Percentiles rank a stretch among this genome's conserved stretches.
phyloP scores from a whole-genome alignment of 2,888 invertebrate genomes.

The Aproaerema taeniolella region DNA sequence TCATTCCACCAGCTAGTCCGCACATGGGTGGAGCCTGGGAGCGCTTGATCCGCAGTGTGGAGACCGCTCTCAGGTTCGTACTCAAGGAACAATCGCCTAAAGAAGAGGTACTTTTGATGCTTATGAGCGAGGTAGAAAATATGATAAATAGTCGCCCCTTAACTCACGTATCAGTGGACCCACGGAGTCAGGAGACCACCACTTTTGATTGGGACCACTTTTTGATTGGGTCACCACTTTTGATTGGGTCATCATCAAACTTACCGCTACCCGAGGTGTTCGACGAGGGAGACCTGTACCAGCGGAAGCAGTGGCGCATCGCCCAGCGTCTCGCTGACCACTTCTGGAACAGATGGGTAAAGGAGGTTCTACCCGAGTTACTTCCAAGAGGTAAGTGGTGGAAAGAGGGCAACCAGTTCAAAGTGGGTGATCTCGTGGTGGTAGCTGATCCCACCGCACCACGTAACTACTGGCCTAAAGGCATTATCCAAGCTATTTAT shows the following conservation, averaged over 20 bases:
- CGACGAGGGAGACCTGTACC: conserved; percentile 5
- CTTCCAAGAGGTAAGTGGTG: neutral
- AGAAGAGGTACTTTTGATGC: conserved; percentile 14
- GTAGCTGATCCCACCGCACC: neutral
- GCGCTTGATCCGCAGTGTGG: conserved; percentile 16
- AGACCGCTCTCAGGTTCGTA: conserved; percentile 9
- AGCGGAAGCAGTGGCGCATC: conserved; percentile 17
- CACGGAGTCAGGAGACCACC: neutral
- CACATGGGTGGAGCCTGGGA: conserved; percentile 20
- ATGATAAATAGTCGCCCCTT: conserved; percentile 2
- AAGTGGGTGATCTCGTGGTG: conserved; percentile 1
- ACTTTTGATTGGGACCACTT: too few relatives aligned
- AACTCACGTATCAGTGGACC: conserved; percentile 1
- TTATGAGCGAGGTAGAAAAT: conserved; percentile 13
- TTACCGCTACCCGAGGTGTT: neutral
- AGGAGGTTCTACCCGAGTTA: conserved; percentile 17
- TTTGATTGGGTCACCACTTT: neutral
- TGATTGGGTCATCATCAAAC: neutral
- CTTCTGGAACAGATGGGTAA: conserved; percentile 18
- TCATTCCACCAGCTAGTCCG: too few relatives aligned
- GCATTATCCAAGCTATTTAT: neutral
- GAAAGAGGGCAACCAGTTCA: neutral
- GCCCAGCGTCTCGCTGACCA: conserved; percentile 18
- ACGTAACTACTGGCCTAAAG: conserved; percentile 1
- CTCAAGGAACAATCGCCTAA: conserved; percentile 13